Evolutionary conservation across 2,113 vertebrate species (phyloP).

Genomic region (Mastomys natalensis): DNA sequence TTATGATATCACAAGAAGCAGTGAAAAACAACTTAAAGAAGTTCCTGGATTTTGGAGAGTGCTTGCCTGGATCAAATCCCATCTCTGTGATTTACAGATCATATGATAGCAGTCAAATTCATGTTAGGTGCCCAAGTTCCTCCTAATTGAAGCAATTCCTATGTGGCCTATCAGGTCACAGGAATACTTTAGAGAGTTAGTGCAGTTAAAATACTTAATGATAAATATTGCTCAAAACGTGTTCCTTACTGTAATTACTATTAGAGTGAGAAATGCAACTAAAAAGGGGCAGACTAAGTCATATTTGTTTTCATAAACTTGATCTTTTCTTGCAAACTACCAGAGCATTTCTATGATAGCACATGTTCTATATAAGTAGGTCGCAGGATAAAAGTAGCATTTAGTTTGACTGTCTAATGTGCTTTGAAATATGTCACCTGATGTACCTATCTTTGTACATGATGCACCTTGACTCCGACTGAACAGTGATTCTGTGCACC

Average conservation of each 20-base stretch:
- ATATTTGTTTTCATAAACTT: background rate
- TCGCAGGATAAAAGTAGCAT: constrained; percentile 13
- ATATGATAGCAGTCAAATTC: background rate
- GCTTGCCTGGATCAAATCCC: background rate
- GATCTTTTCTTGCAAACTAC: background rate
- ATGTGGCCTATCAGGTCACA: background rate
- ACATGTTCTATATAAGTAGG: background rate
- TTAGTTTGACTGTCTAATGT: background rate
- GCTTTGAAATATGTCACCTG: background rate
- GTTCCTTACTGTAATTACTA: background rate
- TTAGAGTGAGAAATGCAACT: background rate
- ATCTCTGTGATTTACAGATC: background rate
- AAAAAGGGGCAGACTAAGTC: background rate
- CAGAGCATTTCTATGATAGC: background rate
- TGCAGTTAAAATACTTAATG: constrained; percentile 8
- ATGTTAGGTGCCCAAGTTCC: background rate
- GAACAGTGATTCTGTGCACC: background rate
- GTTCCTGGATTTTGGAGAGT: background rate
- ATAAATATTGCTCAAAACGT: background rate
- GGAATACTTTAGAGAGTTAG: background rate
- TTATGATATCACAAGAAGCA: background rate
- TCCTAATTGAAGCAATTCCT: background rate
- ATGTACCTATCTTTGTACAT: background rate
- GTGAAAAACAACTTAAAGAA: background rate
- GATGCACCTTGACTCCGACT: background rate